Base-by-base conservation (phyloP, 2,797 vertebrate species). In the Lutjanus campechanus region DNA sequence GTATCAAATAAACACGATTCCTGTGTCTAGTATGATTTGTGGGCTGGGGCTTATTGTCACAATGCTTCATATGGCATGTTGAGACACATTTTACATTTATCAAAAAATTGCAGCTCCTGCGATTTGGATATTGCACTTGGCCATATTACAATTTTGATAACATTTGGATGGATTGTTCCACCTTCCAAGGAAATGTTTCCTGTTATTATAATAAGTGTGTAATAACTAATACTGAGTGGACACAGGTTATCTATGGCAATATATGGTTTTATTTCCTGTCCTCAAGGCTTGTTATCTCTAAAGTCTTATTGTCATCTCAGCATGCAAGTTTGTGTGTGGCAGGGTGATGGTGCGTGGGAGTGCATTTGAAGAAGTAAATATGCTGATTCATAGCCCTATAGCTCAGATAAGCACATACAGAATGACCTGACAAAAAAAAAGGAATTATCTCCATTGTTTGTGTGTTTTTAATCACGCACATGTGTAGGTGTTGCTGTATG, bases 311-410 rank as follows among this genome's bases (percentile, higher is more conserved):
- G 11, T 12, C 11, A 59, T 81, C 12, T 46, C 17, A 70, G 20
- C 65, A 62, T 9, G 13, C 1, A 8, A n/a, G 53, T 54, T 67
- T 76, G 29, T 77, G 19, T 64, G 17, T n/a, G 55, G 1, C 62
- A 11, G 10, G 46, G 11, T 69, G 22, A 40, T 17, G 40, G 46
- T 11, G 22, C 47, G 82, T 86, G 74, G 61, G 50, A 55, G 49
- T 70, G 5, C 25, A 75, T 51, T 79, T 51, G 67, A 85, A 89
- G 73, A 87, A 83, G 78, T 81, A 63, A 74, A 88, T 69, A 36
- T 87, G 85, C 73, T 85, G 86, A 90, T 78, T 83, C 87, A 84
- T 15, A 62, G 17, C 11, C 40, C 5, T 0, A 1, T 50, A 40
- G 15, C 50, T 64, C 1, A 46, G 16, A 69, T 67, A 79, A 79